Evolutionary conservation across 2,797 vertebrate species (phyloP).

Genomic region (Phrynocephalus forsythii): DNA sequence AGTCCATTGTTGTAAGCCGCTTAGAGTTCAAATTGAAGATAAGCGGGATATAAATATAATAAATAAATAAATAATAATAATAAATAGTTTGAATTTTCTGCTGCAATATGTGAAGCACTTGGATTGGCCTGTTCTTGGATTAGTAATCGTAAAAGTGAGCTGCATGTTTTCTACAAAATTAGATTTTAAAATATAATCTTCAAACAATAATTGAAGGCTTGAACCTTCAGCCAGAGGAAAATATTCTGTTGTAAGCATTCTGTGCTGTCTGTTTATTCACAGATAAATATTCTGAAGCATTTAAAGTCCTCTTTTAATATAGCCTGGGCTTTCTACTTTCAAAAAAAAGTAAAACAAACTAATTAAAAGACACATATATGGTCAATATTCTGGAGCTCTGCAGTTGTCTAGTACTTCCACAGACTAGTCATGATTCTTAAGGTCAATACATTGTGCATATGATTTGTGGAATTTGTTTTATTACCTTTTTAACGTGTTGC

Average conservation of each 20-base stretch:
- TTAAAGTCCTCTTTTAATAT: not conserved
- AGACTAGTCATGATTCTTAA: not conserved
- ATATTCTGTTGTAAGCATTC: not conserved
- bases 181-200: slow-evolving; percentile 26
- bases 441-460: not conserved
- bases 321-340: not conserved
- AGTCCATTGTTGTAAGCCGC: too few species aligned
- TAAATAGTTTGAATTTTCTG: not conserved
- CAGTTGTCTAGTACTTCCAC: not conserved
- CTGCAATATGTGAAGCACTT: not conserved
- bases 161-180: slow-evolving; percentile 22
- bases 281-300: slow-evolving; percentile 4
- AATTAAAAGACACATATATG: not conserved
- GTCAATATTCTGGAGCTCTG: not conserved
- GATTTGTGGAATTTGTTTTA: not conserved
- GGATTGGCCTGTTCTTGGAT: slow-evolving; percentile 10
- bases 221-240: slow-evolving; percentile 23
- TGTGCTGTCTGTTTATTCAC: slow-evolving; percentile 11
- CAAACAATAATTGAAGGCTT: slow-evolving; percentile 7
- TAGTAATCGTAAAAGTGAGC: slow-evolving; percentile 2
- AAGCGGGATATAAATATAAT: too few species aligned
- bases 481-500: slow-evolving; percentile 6
- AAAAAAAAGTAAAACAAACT: slow-evolving; percentile 4
- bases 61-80: too few species aligned
- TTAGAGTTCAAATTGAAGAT: too few species aligned